Conservation (phyloP, 2,797 vertebrate species). For the Arvicola amphibius region DNA sequence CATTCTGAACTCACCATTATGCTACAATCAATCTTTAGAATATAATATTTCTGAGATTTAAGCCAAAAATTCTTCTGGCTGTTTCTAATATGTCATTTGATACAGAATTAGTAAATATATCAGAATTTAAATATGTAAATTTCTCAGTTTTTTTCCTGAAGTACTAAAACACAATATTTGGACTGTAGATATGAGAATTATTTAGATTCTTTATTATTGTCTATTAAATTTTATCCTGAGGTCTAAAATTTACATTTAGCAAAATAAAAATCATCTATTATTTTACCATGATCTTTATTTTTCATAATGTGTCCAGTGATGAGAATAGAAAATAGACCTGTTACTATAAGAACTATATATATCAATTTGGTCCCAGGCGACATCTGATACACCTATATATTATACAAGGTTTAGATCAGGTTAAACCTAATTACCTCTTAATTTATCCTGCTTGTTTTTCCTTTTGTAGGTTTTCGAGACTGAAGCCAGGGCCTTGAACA, state of each 20-base stretch:
- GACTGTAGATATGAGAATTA: not conserved
- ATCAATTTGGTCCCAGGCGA: not conserved
- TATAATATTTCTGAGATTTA: not conserved
- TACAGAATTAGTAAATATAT: not conserved
- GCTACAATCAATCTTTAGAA: not conserved
- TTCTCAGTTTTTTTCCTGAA: not conserved
- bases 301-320: not conserved
- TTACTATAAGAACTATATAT: not conserved
- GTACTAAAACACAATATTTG: not conserved
- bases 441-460: not conserved
- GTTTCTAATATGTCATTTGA: conserved; percentile 10
- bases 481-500: not conserved
- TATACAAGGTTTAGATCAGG: not conserved
- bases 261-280: not conserved
- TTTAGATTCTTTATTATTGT: not conserved
- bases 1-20: not conserved
- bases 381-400: not conserved
- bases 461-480: too few species aligned
- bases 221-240: not conserved
- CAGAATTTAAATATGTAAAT: conserved; percentile 28
- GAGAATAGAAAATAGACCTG: not conserved
- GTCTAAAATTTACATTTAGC: not conserved
- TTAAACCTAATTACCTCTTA: not conserved
- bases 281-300: not conserved
- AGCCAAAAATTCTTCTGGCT: not conserved